These are phyloP conservation scores for Antechinus flavipes DNA, from an alignment of 2,113 vertebrate species.

Conservation along the genomic window DNA sequence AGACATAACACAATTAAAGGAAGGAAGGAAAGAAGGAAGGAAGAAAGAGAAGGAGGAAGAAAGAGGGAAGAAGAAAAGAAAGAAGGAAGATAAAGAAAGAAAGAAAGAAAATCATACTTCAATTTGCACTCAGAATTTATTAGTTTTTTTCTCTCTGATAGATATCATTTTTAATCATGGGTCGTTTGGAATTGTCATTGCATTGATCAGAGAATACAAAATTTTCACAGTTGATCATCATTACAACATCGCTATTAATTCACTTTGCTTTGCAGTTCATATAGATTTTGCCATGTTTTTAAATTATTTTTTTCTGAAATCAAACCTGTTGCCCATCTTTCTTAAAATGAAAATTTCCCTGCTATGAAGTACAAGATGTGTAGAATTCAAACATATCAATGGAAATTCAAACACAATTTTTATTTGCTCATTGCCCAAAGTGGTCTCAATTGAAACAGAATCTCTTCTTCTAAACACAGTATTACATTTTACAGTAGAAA, in stretches of 20 bases:
- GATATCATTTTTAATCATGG: neutral
- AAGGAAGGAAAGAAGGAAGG: neutral
- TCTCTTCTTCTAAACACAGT: neutral
- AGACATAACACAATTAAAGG: neutral
- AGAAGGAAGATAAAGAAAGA: neutral
- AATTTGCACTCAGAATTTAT: neutral
- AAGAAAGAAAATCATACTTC: neutral
- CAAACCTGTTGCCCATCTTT: neutral
- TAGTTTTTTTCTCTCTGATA: neutral
- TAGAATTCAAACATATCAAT: neutral
- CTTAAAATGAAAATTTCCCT: constrained; percentile 2
- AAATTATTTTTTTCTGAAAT: neutral
- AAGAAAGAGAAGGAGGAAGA: no score
- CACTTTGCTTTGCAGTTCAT: neutral
- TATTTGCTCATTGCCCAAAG: neutral
- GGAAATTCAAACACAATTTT: neutral
- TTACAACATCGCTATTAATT: neutral
- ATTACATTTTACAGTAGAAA: neutral
- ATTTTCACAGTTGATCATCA: neutral
- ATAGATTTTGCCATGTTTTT: neutral
- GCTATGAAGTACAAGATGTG: neutral
- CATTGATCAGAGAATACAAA: neutral
- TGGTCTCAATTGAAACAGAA: neutral
- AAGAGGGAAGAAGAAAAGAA: no score
- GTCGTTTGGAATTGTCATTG: neutral